Evolutionary conservation across 1,140 invertebrate genomes (phyloP).

Genomic region (Wasmannia auropunctata): DNA sequence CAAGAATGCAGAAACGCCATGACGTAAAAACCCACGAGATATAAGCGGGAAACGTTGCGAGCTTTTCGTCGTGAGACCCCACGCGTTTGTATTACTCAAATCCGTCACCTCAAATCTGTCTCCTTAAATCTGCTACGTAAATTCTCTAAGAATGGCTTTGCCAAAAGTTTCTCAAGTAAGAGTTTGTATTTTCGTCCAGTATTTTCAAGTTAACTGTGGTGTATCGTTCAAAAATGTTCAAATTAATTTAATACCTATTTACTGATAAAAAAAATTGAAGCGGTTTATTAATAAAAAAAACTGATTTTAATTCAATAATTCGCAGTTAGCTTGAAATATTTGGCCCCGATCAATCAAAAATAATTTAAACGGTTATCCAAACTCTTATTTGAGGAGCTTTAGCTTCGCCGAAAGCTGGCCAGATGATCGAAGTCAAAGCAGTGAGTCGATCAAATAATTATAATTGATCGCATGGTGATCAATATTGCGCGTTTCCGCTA

Average conservation of each 20-base stretch:
- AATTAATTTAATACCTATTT: neutral
- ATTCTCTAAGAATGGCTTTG: neutral
- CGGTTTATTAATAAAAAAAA: neutral
- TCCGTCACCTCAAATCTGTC: too few species aligned
- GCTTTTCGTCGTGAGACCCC: neutral
- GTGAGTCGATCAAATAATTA: neutral
- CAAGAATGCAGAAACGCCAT: neutral
- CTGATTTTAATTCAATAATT: neutral
- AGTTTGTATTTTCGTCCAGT: neutral
- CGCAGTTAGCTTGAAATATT: neutral
- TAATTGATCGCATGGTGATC: slow-evolving; percentile 5
- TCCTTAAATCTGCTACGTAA: neutral
- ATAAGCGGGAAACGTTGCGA: neutral
- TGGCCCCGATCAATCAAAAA: neutral
- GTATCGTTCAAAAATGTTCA: neutral
- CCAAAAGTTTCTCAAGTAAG: neutral
- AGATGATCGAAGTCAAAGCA: neutral
- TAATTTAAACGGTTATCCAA: neutral
- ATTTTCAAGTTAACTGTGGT: neutral
- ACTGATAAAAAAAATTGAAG: neutral
- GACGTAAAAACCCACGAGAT: neutral
- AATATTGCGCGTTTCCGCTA: slow-evolving; percentile 1
- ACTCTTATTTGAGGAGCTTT: neutral
- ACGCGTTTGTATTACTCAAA: neutral
- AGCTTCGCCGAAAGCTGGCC: neutral